Base-by-base conservation (phyloP, 2,888 invertebrate genomes). In the Agrochola lychnidis region DNA sequence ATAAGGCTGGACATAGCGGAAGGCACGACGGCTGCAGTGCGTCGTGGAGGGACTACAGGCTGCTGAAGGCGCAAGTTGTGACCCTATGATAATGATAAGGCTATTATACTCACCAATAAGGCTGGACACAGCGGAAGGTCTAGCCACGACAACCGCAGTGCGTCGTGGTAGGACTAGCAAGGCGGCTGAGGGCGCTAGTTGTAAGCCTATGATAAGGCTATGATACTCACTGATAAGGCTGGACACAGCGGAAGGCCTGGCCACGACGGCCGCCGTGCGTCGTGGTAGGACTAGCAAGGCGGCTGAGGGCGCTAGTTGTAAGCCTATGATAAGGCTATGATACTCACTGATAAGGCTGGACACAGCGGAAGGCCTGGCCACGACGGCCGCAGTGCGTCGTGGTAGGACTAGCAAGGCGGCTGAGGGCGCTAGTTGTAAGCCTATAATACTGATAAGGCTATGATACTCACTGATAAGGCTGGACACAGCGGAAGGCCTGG, bases 401-500 rank as follows among this genome's bases (percentile, higher is more conserved):
- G 98, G 98, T 84, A 98, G 92, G 86, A 99, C 97, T 67, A 99
- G 95, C 72, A 99, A 94, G 0, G 98, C 98, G 12, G 98, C 98
- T 9, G 98, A 98, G 0, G 99, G 99, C 30, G 97, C 97, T 75
- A 99, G 97, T 30, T 30, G 97, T 71, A 98, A 94, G n/a, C 97
- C 97, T 1, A n/a, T n/a, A n/a, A n/a, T n/a, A n/a, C n/a, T 51
- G 19, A 51, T 51, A 51, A 12, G 16, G 42, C 16, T 7, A 42
- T 1, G 7, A 56, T 72, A 59, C 75, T 78, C 7, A 64, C 36
- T 61, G 7, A 48, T 77, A 0, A 94, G n/a, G 0, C 80, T 81
- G 10, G 88, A 53, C 36, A 90, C 12, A 0, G 85, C 30, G 0
- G 83, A 75, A 0, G 91, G 81, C n/a, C 90, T 66, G 7, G 91